Conservation (phyloP, 2,797 vertebrate genomes). For the Lagorchestes hirsutus region DNA sequence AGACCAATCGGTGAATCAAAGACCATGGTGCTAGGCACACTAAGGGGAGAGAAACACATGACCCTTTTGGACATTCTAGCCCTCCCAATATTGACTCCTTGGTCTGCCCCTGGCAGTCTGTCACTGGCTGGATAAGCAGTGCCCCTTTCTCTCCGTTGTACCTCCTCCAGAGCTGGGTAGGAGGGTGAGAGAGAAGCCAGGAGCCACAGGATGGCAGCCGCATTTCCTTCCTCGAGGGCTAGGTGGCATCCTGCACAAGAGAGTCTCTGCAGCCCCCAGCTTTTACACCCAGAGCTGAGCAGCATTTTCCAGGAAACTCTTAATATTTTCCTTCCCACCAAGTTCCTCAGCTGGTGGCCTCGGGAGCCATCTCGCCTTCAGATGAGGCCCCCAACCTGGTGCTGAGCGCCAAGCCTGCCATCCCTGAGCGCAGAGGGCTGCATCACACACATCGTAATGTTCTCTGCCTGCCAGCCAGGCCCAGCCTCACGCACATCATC, state of each 20-base stretch:
- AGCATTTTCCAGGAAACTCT: background rate
- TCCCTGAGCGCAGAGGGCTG: background rate
- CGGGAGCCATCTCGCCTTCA: background rate
- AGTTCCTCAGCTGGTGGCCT: background rate
- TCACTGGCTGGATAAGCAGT: background rate
- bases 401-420: background rate
- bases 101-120: background rate
- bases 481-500: conserved; percentile 3
- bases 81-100: no score
- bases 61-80: background rate
- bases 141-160: background rate
- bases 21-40: background rate
- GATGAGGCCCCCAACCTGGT: background rate
- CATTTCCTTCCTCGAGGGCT: conserved; percentile 63
- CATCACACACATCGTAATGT: background rate
- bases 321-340: background rate
- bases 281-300: background rate
- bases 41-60: background rate
- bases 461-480: conserved; percentile 1
- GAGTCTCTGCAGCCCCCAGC: background rate
- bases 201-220: background rate
- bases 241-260: conserved; percentile 78
- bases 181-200: background rate
- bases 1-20: background rate
- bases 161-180: background rate